Percentiles rank a stretch among this genome's conserved stretches.
phyloP scores from a whole-genome alignment of 2,797 vertebrate genomes.

The Chloroceryle inda region DNA sequence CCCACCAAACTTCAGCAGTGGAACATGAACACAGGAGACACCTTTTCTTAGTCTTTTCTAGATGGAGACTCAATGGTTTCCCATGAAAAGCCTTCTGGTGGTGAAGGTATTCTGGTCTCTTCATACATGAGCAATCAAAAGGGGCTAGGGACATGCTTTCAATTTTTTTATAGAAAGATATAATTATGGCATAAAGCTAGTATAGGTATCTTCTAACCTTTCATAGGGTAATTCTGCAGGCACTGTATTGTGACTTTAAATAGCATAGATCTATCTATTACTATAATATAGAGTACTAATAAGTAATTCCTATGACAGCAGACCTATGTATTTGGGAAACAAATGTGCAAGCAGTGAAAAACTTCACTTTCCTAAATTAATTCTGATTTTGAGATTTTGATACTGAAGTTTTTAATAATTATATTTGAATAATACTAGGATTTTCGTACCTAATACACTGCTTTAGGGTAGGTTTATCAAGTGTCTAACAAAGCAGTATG shows the following conservation, averaged over 20 bases:
- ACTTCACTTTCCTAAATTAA: constrained; percentile 10
- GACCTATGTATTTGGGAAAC: not conserved
- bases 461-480: constrained; percentile 34
- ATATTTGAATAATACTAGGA: constrained; percentile 1
- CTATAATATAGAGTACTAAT: not conserved
- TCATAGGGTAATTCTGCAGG: not conserved
- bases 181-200: not conserved
- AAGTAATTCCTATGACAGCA: not conserved
- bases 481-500: constrained; percentile 12
- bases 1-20: not conserved
- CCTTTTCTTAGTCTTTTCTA: not conserved
- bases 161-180: not conserved
- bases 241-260: constrained; percentile 1
- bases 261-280: not conserved
- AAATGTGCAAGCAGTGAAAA: constrained; percentile 2
- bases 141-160: not conserved
- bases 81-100: not conserved
- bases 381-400: not conserved
- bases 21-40: not conserved
- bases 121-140: not conserved
- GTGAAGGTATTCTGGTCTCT: not conserved
- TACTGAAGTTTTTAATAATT: not conserved
- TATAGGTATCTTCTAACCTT: not conserved
- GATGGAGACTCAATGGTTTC: not conserved
- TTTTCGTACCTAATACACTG: not conserved